Percentiles rank a stretch among this genome's conserved stretches.
Evolutionary conservation across 2,113 vertebrate genomes (phyloP).

Genomic region (Pteronura brasiliensis): DNA sequence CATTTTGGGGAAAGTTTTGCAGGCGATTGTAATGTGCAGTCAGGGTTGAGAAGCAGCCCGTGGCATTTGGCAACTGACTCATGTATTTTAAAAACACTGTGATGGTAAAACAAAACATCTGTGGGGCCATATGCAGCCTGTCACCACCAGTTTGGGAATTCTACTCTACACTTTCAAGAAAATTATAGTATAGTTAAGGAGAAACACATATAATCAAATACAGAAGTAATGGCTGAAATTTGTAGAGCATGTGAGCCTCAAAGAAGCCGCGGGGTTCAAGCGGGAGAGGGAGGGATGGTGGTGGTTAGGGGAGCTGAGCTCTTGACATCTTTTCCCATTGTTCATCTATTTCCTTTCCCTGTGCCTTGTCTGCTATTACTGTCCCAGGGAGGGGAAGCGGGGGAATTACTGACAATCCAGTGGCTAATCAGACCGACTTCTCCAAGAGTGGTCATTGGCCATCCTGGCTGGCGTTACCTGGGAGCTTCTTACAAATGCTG

Average conservation of each 20-base stretch:
- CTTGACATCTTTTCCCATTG: background rate
- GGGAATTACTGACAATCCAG: background rate
- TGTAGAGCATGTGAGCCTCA: background rate
- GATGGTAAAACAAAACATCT: constrained; percentile 58
- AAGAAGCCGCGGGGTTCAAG: background rate
- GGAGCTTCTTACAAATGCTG: background rate
- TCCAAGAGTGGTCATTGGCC: background rate
- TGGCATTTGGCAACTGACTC: background rate
- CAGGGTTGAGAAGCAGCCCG: background rate
- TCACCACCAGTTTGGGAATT: constrained; percentile 48
- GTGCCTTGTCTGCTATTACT: background rate
- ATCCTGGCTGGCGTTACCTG: background rate
- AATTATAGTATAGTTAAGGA: background rate
- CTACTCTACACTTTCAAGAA: constrained; percentile 36
- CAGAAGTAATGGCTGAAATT: background rate
- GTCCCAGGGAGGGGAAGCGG: background rate
- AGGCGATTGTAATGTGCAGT: background rate
- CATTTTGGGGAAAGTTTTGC: background rate
- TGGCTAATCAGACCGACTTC: background rate
- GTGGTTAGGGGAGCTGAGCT: background rate
- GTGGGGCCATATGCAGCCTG: constrained; percentile 37
- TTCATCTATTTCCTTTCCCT: background rate
- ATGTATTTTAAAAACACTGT: constrained; percentile 38
- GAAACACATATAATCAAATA: constrained; percentile 4
- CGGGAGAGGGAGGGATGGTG: background rate